phyloP scores from a whole-genome alignment of 2,888 invertebrate genomes.

The Synanthedon formicaeformis region DNA sequence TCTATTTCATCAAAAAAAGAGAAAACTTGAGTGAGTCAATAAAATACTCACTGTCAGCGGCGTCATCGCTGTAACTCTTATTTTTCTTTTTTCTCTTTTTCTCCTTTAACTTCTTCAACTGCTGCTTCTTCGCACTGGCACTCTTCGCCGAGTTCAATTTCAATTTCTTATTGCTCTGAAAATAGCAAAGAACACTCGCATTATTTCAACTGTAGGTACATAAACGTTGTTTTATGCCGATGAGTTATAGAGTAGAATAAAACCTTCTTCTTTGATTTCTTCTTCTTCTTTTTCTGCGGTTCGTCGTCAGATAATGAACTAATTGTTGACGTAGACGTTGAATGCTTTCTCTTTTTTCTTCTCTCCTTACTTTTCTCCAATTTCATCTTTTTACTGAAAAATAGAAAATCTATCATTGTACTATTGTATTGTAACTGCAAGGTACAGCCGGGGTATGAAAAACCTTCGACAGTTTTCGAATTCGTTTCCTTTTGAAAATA shows the following conservation, averaged over 20 bases:
- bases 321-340: not conserved
- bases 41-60: constrained; percentile 22
- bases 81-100: constrained; percentile 45
- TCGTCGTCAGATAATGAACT: not conserved
- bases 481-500: too few species aligned
- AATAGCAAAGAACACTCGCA: not conserved
- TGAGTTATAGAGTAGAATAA: too few species aligned
- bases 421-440: too few species aligned
- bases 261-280: not conserved
- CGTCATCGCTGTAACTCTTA: constrained; percentile 12
- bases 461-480: too few species aligned
- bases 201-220: too few species aligned
- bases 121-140: constrained; percentile 32
- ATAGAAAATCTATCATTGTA: not conserved
- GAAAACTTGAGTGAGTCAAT: too few species aligned
- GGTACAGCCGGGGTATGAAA: too few species aligned
- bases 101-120: constrained; percentile 43
- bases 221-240: too few species aligned
- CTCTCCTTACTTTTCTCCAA: constrained; percentile 1
- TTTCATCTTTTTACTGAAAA: constrained; percentile 36
- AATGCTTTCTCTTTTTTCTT: constrained; percentile 3
- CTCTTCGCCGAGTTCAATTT: constrained; percentile 37
- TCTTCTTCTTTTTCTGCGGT: not conserved
- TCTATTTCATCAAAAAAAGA: too few species aligned
- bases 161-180: constrained; percentile 34